phyloP scores from a whole-genome alignment of 2,797 vertebrate species.

The Brachymystax lenok region DNA sequence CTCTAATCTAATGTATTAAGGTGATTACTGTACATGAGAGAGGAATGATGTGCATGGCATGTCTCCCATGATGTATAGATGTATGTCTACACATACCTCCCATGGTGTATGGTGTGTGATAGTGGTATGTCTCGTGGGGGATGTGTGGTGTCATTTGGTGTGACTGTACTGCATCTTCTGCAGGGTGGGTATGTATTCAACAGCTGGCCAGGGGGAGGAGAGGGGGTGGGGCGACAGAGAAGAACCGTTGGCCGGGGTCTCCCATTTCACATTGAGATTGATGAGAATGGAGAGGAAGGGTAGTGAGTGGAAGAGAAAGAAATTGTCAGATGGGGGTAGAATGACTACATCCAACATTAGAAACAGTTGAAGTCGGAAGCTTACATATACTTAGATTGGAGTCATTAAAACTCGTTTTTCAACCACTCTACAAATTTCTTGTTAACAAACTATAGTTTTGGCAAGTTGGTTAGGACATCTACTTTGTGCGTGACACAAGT shows the following conservation, averaged over 20 bases:
- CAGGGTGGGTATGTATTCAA: conserved; percentile 42
- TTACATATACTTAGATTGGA: too few relatives aligned
- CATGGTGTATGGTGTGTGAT: conserved; percentile 21
- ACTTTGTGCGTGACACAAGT: too few relatives aligned
- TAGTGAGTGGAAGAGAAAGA: neutral
- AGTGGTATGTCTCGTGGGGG: neutral
- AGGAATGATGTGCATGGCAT: conserved; percentile 33
- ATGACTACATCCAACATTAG: too few relatives aligned
- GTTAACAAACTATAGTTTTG: too few relatives aligned
- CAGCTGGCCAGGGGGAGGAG: conserved; percentile 35
- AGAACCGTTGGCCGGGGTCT: neutral
- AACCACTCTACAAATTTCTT: too few relatives aligned
- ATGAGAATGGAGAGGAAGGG: neutral
- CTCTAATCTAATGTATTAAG: too few relatives aligned
- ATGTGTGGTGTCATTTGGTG: conserved; percentile 41
- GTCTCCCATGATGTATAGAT: neutral
- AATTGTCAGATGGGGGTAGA: neutral
- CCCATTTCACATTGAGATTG: neutral
- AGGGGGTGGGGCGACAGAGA: neutral
- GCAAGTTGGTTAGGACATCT: too few relatives aligned
- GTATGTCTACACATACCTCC: neutral
- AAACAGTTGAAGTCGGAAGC: too few relatives aligned
- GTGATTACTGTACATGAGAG: conserved; percentile 6
- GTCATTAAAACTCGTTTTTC: too few relatives aligned
- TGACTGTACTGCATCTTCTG: conserved; percentile 31